A percentile compares a stretch with the other conserved stretches of the same genome.
Evolutionary conservation across 2,888 invertebrate genomes (phyloP).

Genomic region (Tetheella fluctuosa): DNA sequence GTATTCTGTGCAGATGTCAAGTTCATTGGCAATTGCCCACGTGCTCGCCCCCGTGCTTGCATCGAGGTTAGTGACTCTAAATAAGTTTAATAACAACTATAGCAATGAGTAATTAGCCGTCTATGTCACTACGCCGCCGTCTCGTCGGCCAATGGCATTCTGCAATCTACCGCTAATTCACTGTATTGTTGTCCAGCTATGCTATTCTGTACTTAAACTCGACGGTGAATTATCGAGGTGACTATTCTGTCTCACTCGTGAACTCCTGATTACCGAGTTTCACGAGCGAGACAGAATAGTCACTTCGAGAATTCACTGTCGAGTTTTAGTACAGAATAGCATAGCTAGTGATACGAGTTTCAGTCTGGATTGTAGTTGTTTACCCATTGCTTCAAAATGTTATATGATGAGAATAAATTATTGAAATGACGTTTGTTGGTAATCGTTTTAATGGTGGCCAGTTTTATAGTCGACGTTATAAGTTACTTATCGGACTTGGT

Average conservation of each 20-base stretch:
- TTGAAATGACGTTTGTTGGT: slow-evolving; percentile 7
- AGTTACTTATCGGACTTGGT: neutral
- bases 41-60: slow-evolving; percentile 65
- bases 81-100: slow-evolving; percentile 59
- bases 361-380: neutral
- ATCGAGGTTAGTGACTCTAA: slow-evolving; percentile 75
- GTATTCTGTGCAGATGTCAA: too few species aligned
- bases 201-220: too few species aligned
- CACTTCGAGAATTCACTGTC: too few species aligned
- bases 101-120: slow-evolving; percentile 60
- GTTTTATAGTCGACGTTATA: slow-evolving; percentile 7
- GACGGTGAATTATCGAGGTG: too few species aligned
- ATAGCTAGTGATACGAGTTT: neutral
- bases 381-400: neutral
- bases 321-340: too few species aligned
- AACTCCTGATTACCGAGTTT: too few species aligned
- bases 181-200: neutral
- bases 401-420: neutral
- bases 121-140: slow-evolving; percentile 25
- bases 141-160: slow-evolving; percentile 35
- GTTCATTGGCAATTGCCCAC: slow-evolving; percentile 79
- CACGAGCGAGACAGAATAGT: too few species aligned
- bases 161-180: slow-evolving; percentile 20
- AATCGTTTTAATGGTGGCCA: neutral
- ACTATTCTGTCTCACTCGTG: too few species aligned